These are phyloP conservation scores for Tipula helvola DNA, from an alignment of 2,888 invertebrate species.

Conservation along the genomic window DNA sequence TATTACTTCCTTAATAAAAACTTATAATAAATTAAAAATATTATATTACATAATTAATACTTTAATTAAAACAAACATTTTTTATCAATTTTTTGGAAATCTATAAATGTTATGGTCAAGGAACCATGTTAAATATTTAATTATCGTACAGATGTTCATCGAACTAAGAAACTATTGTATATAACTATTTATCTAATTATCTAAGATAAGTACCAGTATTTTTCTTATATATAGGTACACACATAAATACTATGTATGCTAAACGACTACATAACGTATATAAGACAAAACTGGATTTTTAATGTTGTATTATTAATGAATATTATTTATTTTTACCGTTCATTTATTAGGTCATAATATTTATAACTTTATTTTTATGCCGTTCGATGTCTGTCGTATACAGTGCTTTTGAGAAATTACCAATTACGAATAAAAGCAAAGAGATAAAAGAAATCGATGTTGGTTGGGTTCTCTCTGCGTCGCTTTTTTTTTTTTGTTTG, in stretches of 20 bases:
- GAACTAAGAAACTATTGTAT: background rate
- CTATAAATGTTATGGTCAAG: background rate
- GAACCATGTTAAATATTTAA: background rate
- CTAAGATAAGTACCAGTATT: background rate
- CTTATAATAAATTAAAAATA: background rate
- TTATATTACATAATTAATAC: background rate
- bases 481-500: background rate
- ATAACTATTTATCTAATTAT: background rate
- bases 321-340: background rate
- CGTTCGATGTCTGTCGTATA: background rate
- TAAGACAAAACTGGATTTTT: background rate
- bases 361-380: background rate
- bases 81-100: background rate
- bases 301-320: background rate
- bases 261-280: background rate
- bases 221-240: background rate
- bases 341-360: background rate
- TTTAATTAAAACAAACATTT: background rate
- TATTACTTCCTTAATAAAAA: background rate
- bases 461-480: background rate
- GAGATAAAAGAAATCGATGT: background rate
- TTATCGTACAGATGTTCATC: background rate
- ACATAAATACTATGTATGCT: background rate
- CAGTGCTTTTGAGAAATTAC: background rate
- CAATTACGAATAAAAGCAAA: background rate